phyloP scores from a whole-genome alignment of 2,113 vertebrate genomes.

The Campylomormyrus tamandua region DNA sequence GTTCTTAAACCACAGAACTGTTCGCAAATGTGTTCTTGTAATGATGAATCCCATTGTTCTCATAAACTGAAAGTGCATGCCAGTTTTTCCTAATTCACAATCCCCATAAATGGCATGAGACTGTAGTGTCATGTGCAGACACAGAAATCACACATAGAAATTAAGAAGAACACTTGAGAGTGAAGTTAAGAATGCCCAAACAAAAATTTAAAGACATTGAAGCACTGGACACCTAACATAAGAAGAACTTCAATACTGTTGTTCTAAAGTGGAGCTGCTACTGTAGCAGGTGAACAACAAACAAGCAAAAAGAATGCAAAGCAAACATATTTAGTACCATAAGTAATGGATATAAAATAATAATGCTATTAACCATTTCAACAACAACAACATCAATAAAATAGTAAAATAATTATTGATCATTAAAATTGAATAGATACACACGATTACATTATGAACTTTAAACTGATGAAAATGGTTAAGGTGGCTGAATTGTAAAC shows the following conservation, averaged over 20 bases:
- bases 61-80: not conserved
- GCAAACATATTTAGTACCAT: not conserved
- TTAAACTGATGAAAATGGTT: not conserved
- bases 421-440: too few species aligned
- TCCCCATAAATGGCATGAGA: not conserved
- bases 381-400: too few species aligned
- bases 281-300: not conserved
- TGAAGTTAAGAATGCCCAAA: not conserved
- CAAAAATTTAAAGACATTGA: not conserved
- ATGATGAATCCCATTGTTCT: not conserved
- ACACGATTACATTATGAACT: not conserved
- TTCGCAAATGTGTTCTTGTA: not conserved
- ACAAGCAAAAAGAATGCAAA: too few species aligned
- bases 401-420: too few species aligned
- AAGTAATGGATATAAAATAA: not conserved
- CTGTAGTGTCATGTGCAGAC: not conserved
- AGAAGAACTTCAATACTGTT: not conserved
- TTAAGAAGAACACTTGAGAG: not conserved
- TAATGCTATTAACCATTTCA: not conserved
- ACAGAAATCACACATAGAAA: not conserved
- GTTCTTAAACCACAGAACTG: not conserved
- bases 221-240: not conserved
- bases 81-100: not conserved
- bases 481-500: not conserved
- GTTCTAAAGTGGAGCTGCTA: not conserved